phyloP scores from a whole-genome alignment of 2,113 vertebrate genomes.

The Chlorocebus sabaeus region DNA sequence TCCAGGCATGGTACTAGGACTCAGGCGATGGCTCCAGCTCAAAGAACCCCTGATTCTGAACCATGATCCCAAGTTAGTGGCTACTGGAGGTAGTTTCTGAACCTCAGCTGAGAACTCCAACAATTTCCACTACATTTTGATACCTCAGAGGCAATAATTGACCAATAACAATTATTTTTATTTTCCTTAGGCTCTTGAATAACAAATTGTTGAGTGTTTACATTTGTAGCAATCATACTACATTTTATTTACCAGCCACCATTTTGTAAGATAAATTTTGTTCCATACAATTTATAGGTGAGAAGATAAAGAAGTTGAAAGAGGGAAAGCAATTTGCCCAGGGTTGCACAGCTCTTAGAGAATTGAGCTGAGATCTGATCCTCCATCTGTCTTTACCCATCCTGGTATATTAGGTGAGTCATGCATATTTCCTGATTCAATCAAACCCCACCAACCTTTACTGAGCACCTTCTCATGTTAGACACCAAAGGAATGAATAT shows the following conservation, averaged over 20 bases:
- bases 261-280: neutral
- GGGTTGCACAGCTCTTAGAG: neutral
- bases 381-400: neutral
- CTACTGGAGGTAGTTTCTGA: neutral
- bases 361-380: neutral
- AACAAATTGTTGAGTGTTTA: neutral
- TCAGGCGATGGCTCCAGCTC: no score
- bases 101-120: neutral
- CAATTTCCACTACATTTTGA: neutral
- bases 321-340: neutral
- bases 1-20: neutral
- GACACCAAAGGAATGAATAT: neutral
- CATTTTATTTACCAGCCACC: neutral
- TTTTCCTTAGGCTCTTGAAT: neutral
- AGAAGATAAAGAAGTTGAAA: neutral
- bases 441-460: neutral
- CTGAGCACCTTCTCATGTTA: neutral
- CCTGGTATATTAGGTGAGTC: neutral
- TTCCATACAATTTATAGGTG: neutral
- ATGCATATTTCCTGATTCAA: neutral
- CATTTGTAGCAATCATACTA: neutral
- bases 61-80: neutral
- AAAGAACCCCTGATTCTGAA: neutral
- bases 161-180: neutral
- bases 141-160: neutral